Percentiles rank a stretch among this genome's conserved stretches.
These are phyloP conservation scores for Pogonomyrmex californicus DNA, from an alignment of 1,140 invertebrate species.

Conservation along the genomic window DNA sequence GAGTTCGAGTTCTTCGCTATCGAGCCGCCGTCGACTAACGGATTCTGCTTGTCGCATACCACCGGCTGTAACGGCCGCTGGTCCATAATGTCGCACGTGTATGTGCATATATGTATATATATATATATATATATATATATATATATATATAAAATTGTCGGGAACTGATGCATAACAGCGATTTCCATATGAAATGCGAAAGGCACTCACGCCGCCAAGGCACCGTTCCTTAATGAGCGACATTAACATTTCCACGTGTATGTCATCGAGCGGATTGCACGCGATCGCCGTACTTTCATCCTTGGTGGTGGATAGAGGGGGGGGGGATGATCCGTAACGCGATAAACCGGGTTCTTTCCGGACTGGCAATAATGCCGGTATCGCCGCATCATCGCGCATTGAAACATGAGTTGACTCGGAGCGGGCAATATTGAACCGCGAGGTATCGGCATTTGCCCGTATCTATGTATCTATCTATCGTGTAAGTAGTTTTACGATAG, in stretches of 20 bases:
- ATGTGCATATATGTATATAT: constrained; percentile 41
- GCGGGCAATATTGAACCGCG: constrained; percentile 48
- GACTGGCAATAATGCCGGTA: constrained; percentile 47
- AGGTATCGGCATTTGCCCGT: constrained; percentile 47
- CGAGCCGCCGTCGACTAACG: constrained; percentile 80
- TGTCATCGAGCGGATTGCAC: constrained; percentile 36
- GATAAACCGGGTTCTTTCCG: constrained; percentile 51
- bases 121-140: neutral
- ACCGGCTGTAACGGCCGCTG: constrained; percentile 60
- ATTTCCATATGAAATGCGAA: constrained; percentile 76
- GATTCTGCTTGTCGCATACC: constrained; percentile 73
- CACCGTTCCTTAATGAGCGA: constrained; percentile 69
- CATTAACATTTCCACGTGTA: constrained; percentile 70
- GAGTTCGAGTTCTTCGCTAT: constrained; percentile 81
- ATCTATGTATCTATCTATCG: constrained; percentile 49
- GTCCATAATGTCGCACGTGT: constrained; percentile 71
- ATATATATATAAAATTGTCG: neutral
- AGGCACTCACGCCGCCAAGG: constrained; percentile 21
- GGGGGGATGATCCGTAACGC: neutral
- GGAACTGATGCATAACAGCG: constrained; percentile 74
- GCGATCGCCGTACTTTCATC: constrained; percentile 60
- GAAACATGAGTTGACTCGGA: constrained; percentile 57
- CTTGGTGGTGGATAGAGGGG: too few relatives aligned
- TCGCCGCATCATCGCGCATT: constrained; percentile 64
- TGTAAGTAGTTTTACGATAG: constrained; percentile 53